Base-by-base conservation (phyloP, 2,113 vertebrate species). In the Aegithalos caudatus region DNA sequence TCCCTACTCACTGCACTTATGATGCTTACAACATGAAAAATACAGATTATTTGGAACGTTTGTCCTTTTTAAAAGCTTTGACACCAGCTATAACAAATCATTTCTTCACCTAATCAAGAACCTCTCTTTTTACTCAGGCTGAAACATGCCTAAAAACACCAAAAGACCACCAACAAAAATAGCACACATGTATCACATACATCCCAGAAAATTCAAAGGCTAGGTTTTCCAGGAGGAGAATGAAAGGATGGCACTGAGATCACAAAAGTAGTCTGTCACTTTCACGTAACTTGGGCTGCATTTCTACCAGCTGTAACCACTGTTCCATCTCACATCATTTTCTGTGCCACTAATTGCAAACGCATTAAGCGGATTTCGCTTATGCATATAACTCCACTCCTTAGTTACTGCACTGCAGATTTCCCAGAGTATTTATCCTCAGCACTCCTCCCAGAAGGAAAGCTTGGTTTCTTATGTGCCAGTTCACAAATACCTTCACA, bases 341-440 rank as follows among this genome's bases (percentile, higher is more conserved):
- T 50, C 90, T 69, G 48, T n/a, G 57, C 65, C 81, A 82, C 48
- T 83, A 85, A 87, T 0, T 93, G 61, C 73, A 69, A 86, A 91
- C 7, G 31, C 25, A 72, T 79, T 88, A 83, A 76, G 48, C 25
- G 17, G 25, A 90, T 64, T 50, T 72, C 91, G 70, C 66, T 93
- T 64, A 64, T 65, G 88, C 57, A 31, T 60, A 2, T 5, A 93
- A 72, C 65, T 79, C 53, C 70, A 76, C 40, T 93, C 61, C 81
- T 72, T 45, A 71, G 65, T 64, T 85, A 91, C 51, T 74, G 81
- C 73, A 90, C 78, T 72, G 53, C 66, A 79, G 44, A 71, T 60
- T 67, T 89, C 70, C 73, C 61, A 22, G 44, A 56, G 53, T n/a
- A 71, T 78, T 81, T 82, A n/a, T 72, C 80, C 92, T 67, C 42